A percentile compares a stretch with the other conserved stretches of the same genome.
These are phyloP conservation scores for Craseonycteris thonglongyai DNA, from an alignment of 2,113 vertebrate genomes.

Conservation along the genomic window DNA sequence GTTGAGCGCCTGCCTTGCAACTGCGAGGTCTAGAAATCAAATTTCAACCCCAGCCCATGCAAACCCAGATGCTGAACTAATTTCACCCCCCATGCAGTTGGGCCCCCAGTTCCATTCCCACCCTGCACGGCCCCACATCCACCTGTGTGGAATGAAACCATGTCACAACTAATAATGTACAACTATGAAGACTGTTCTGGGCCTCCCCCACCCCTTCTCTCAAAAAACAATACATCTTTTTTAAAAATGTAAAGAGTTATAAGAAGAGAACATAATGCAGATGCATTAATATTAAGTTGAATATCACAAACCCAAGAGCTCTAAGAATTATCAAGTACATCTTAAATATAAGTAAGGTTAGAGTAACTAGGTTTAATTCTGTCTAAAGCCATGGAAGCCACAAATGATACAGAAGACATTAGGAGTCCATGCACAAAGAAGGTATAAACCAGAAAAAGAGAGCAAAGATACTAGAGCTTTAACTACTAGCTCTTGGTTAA, in stretches of 20 bases:
- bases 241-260: neutral
- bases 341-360: neutral
- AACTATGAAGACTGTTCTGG: too few relatives aligned
- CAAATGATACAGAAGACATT: neutral
- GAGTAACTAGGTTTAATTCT: neutral
- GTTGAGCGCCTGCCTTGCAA: too few relatives aligned
- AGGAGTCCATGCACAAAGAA: neutral
- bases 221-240: too few relatives aligned
- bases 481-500: constrained; percentile 16
- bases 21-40: too few relatives aligned
- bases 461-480: neutral
- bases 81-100: too few relatives aligned
- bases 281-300: neutral
- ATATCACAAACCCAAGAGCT: constrained; percentile 6
- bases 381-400: neutral
- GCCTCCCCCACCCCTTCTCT: too few relatives aligned
- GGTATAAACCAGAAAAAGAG: neutral
- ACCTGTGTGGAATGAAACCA: too few relatives aligned
- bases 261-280: neutral
- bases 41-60: too few relatives aligned
- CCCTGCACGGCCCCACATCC: too few relatives aligned
- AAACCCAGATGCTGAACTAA: too few relatives aligned
- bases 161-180: too few relatives aligned
- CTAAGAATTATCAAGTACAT: neutral
- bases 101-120: too few relatives aligned